Conservation (phyloP, 2,113 vertebrate species). For the Ardeotis arabs region DNA sequence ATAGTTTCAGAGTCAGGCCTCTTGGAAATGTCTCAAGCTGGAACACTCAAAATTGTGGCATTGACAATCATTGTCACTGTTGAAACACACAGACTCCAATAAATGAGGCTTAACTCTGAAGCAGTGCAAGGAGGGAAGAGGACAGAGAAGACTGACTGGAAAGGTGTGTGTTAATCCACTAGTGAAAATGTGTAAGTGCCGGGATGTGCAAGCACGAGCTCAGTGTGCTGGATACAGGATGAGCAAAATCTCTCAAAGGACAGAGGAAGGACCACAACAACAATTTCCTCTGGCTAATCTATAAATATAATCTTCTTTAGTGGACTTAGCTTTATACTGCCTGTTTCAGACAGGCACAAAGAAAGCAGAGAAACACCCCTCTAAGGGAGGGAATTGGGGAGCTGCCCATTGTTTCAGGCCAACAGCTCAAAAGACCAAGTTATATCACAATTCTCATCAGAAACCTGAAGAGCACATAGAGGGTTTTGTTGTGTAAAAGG, state of each 20-base stretch:
- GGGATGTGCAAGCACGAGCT: background rate
- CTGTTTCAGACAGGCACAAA: background rate
- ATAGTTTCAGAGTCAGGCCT: background rate
- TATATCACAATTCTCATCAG: background rate
- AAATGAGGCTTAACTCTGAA: background rate
- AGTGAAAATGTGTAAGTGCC: background rate
- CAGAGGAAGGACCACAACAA: background rate
- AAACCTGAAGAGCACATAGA: background rate
- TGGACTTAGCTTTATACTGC: background rate
- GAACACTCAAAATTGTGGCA: background rate
- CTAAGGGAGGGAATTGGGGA: background rate
- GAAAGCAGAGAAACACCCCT: background rate
- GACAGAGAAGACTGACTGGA: background rate
- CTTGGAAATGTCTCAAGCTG: background rate
- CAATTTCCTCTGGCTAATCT: background rate
- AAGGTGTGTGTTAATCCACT: background rate
- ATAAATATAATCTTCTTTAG: background rate
- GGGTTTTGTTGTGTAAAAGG: background rate
- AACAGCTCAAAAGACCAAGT: background rate
- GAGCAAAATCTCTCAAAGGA: background rate
- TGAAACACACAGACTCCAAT: background rate
- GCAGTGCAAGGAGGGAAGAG: background rate
- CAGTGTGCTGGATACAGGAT: background rate
- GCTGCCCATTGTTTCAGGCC: background rate
- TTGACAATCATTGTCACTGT: background rate